These are phyloP conservation scores for Romanogobio albipinnatus DNA, from an alignment of 2,113 vertebrate species.

Conservation along the genomic window DNA sequence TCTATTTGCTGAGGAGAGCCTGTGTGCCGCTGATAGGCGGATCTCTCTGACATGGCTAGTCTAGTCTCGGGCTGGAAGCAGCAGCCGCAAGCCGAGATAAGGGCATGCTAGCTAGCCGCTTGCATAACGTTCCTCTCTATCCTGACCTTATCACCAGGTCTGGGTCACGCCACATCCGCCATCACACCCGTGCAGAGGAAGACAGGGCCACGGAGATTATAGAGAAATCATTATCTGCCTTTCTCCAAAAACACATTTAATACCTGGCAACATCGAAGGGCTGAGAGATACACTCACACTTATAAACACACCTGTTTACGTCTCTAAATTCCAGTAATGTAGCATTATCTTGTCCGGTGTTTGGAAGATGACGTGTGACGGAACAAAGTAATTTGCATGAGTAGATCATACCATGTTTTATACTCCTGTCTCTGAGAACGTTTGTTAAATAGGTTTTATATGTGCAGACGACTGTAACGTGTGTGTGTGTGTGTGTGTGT, in stretches of 20 bases:
- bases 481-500: too few species aligned
- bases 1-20: slow-evolving; percentile 78
- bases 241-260: slow-evolving; percentile 73
- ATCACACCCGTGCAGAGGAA: slow-evolving; percentile 75
- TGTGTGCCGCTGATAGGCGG: slow-evolving; percentile 86
- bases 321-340: too few species aligned
- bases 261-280: slow-evolving; percentile 73
- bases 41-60: slow-evolving; percentile 81
- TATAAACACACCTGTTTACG: slow-evolving; percentile 19
- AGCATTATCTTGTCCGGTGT: too few species aligned
- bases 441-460: neutral
- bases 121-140: slow-evolving; percentile 61
- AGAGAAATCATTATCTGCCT: slow-evolving; percentile 75
- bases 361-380: too few species aligned
- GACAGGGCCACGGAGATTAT: slow-evolving; percentile 76
- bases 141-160: slow-evolving; percentile 82
- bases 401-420: neutral
- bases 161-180: slow-evolving; percentile 75
- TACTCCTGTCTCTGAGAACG: neutral
- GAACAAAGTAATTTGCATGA: too few species aligned
- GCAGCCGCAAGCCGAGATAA: slow-evolving; percentile 85
- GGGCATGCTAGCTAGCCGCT: slow-evolving; percentile 59
- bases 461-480: neutral
- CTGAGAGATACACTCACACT: slow-evolving; percentile 29
- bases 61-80: slow-evolving; percentile 70